phyloP scores from a whole-genome alignment of 2,113 vertebrate genomes.

The Periophthalmus modestus region DNA sequence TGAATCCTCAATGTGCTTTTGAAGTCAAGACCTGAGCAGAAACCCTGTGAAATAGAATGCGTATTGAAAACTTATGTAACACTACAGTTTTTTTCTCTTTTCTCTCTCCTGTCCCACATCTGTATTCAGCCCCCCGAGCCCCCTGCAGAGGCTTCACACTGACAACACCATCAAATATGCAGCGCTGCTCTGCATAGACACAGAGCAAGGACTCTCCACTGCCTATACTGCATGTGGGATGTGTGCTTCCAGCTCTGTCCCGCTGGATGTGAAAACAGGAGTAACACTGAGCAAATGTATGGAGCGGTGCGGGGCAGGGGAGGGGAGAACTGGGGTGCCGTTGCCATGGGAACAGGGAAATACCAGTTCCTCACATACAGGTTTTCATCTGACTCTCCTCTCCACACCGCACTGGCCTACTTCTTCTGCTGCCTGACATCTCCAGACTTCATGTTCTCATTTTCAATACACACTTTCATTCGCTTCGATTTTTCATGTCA shows the following conservation, averaged over 20 bases:
- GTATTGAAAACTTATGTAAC: not conserved
- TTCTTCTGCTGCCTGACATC: slow-evolving; percentile 23
- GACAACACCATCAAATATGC: slow-evolving; percentile 22
- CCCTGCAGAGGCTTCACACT: slow-evolving; percentile 1
- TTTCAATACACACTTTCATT: not conserved
- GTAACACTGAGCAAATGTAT: slow-evolving; percentile 2
- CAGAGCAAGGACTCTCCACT: not conserved
- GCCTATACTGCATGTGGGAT: slow-evolving; percentile 6
- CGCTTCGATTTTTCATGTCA: not conserved
- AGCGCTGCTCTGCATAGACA: slow-evolving; percentile 6
- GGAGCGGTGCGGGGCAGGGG: not conserved
- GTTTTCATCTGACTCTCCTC: slow-evolving; percentile 40
- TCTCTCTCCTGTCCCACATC: not conserved
- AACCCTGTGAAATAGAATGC: slow-evolving; percentile 1
- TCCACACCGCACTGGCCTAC: slow-evolving; percentile 30
- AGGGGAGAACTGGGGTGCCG: slow-evolving; percentile 33
- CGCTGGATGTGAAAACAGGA: slow-evolving; percentile 43
- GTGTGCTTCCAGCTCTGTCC: slow-evolving; percentile 36
- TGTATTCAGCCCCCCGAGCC: not conserved
- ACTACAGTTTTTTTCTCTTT: not conserved
- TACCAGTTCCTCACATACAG: slow-evolving; percentile 55
- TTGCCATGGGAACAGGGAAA: slow-evolving; percentile 81
- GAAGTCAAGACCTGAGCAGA: not conserved
- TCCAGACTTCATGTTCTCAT: slow-evolving; percentile 9
- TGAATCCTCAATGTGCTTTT: not conserved